Base-by-base conservation (phyloP, 1,140 invertebrate genomes). In the Trichogramma pretiosum region DNA sequence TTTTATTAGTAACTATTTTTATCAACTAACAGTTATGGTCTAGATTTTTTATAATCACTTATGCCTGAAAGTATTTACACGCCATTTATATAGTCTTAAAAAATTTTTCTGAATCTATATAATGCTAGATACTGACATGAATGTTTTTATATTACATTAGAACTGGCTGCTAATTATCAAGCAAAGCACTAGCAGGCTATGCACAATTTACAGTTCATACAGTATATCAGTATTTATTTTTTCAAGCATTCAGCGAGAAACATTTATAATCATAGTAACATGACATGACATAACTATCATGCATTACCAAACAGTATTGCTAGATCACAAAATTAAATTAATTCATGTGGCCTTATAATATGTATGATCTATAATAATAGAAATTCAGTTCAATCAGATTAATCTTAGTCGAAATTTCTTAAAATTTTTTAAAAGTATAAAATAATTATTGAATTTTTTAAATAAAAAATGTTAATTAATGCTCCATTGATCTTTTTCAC, bases 111-210 rank as follows among this genome's bases (percentile, higher is more conserved):
- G 34, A 46, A 43, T 45, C 8, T 33, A 45, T n/a, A 49, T 32
- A 40, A 9, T 30, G 18, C 14, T 30, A 46, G 33, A 45, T 14
- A 38, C 45, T 14, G 26, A 54, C 49, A 28, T 28, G 11, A 34
- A 46, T 39, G 36, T 40, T 32, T 35, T 23, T 33, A 13, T 40
- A 34, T 40, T 24, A 46, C 38, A 49, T 10, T 47, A 41, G 32
- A 51, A 35, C 56, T 56, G 57, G 60, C 62, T 63, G 59, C 56
- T 61, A 41, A 59, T 48, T 67, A 67, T 33, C 46, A 46, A n/a
- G 28, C 24, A 61, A 64, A 53, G 58, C 67, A 69, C 67, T 58
- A 59, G 67, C 68, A 59, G 55, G 67, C 67, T 64, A 64, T 68
- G 67, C 68, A 69, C 67, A 53, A 33, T 33, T 57, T 56, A 38